phyloP scores from a whole-genome alignment of 2,888 invertebrate genomes.

The Zaprionus bogoriensis region DNA sequence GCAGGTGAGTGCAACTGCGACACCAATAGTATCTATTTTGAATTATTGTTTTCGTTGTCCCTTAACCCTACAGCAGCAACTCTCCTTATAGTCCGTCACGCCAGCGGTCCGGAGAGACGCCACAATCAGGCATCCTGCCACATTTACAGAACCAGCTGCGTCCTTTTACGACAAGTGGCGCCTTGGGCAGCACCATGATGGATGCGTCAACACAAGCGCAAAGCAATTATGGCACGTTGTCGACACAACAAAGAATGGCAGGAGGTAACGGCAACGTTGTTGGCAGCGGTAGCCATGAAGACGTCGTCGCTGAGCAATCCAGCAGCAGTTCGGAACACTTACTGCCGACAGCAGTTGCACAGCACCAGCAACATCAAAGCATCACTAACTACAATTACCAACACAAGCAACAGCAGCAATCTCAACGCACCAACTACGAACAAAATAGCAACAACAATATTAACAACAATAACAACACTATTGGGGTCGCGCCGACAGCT shows the following conservation, averaged over 20 bases:
- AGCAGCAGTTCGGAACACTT: slow-evolving; percentile 86
- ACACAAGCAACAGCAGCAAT: slow-evolving; percentile 45
- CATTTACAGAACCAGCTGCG: slow-evolving; percentile 42
- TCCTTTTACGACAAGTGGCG: too few relatives aligned
- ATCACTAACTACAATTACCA: slow-evolving; percentile 40
- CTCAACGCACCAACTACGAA: slow-evolving; percentile 41
- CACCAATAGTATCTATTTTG: neutral
- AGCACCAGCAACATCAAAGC: slow-evolving; percentile 27
- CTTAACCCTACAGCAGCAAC: slow-evolving; percentile 45
- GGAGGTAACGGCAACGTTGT: slow-evolving; percentile 80
- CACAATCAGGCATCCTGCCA: slow-evolving; percentile 25
- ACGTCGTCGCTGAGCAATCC: slow-evolving; percentile 79
- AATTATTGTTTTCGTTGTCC: neutral
- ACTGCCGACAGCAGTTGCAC: slow-evolving; percentile 77
- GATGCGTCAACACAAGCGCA: slow-evolving; percentile 64
- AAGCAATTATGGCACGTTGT: slow-evolving; percentile 54
- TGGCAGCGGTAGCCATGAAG: slow-evolving; percentile 70
- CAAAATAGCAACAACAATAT: slow-evolving; percentile 26
- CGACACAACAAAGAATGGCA: slow-evolving; percentile 72
- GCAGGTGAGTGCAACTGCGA: slow-evolving; percentile 87
- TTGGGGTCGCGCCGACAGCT: slow-evolving; percentile 35
- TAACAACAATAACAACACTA: slow-evolving; percentile 1
- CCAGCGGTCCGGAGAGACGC: slow-evolving; percentile 83
- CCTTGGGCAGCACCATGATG: slow-evolving; percentile 48
- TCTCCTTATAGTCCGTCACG: slow-evolving; percentile 84